These are phyloP conservation scores for Hermaeophaga mercurialis DNA, from an alignment of 2,888 invertebrate species.

Conservation along the genomic window DNA sequence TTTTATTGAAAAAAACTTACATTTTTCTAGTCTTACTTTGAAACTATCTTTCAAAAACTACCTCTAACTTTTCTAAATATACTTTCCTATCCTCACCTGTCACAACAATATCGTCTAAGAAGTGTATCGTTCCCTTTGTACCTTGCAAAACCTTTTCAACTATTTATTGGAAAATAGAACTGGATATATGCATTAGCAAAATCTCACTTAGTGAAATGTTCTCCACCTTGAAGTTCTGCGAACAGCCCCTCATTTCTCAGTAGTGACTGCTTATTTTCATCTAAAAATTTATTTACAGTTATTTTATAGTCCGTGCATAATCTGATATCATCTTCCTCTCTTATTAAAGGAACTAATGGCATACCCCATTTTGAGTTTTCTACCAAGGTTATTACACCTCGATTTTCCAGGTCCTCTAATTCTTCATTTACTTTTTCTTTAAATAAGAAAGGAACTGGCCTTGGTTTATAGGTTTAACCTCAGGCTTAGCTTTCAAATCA, in stretches of 20 bases:
- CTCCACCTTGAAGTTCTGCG: neutral
- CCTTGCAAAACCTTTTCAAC: slow-evolving; percentile 2
- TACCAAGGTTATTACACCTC: slow-evolving; percentile 11
- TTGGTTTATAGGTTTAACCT: no score
- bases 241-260: neutral
- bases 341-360: slow-evolving; percentile 16
- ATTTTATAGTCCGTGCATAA: slow-evolving; percentile 1
- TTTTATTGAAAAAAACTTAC: slow-evolving; percentile 16
- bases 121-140: slow-evolving; percentile 5
- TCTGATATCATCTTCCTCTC: slow-evolving; percentile 9
- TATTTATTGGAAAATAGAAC: neutral
- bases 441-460: no score
- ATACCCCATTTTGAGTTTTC: slow-evolving; percentile 10
- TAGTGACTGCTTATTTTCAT: neutral
- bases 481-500: no score
- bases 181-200: neutral
- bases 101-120: slow-evolving; percentile 25
- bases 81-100: slow-evolving; percentile 14
- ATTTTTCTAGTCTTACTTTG: slow-evolving; percentile 16
- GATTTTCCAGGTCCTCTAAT: slow-evolving; percentile 10
- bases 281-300: neutral
- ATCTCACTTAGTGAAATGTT: neutral
- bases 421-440: neutral
- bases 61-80: slow-evolving; percentile 18
- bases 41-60: slow-evolving; percentile 17